phyloP scores from a whole-genome alignment of 1,140 invertebrate species.

The Leptopilina boulardi region DNA sequence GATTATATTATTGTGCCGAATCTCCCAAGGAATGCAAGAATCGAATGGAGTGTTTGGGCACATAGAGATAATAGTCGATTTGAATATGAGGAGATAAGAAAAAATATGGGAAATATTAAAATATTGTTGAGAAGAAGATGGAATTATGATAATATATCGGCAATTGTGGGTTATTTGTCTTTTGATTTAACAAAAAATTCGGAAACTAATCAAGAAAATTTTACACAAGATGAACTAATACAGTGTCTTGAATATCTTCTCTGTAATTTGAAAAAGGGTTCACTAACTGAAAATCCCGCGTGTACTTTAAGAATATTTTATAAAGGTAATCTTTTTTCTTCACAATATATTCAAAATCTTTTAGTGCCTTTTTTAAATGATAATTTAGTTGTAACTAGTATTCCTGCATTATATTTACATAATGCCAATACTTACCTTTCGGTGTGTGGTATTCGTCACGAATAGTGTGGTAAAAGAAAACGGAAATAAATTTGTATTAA shows the following conservation, averaged over 20 bases:
- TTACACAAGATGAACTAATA: background rate
- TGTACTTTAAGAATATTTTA: background rate
- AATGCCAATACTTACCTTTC: background rate
- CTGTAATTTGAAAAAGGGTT: background rate
- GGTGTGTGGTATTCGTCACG: background rate
- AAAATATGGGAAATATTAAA: no score
- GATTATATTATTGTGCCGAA: constrained; percentile 89
- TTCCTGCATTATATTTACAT: background rate
- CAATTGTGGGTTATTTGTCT: no score
- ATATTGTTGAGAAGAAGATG: no score
- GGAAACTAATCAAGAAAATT: no score
- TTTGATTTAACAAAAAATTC: no score
- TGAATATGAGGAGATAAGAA: constrained; percentile 81
- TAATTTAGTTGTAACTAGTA: background rate
- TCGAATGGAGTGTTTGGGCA: constrained; percentile 95
- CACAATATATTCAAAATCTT: background rate
- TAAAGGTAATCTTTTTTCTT: background rate
- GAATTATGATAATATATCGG: no score
- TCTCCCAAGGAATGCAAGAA: constrained; percentile 86
- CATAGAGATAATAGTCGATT: constrained; percentile 90
- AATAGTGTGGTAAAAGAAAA: background rate
- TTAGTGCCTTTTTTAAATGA: background rate
- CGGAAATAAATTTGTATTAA: no score
- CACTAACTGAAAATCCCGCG: background rate
- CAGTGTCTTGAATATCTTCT: background rate